These are phyloP conservation scores for Saguinus midas DNA, from an alignment of 2,113 vertebrate genomes.

Conservation along the genomic window DNA sequence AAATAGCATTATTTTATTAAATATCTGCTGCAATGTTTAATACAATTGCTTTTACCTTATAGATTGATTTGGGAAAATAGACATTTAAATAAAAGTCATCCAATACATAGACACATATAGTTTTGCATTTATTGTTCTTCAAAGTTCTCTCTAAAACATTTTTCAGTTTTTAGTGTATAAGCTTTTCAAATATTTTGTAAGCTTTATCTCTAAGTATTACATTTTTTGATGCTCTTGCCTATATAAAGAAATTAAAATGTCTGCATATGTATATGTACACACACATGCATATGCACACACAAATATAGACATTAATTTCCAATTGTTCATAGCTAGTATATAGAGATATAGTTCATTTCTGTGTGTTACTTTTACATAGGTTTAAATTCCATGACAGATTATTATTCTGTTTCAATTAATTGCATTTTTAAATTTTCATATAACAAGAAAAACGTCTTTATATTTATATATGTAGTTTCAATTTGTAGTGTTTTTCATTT, in stretches of 20 bases:
- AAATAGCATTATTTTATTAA: background rate
- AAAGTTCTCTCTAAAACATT: background rate
- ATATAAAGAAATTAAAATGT: background rate
- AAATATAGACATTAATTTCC: background rate
- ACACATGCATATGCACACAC: background rate
- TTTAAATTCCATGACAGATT: background rate
- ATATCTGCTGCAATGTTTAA: background rate
- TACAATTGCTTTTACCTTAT: background rate
- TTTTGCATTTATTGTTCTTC: background rate
- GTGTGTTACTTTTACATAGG: background rate
- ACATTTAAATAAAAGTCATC: background rate
- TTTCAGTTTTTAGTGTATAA: background rate
- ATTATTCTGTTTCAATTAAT: background rate
- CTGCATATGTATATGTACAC: too few relatives aligned
- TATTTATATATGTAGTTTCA: background rate
- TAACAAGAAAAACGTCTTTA: background rate
- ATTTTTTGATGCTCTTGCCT: background rate
- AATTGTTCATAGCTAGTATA: background rate
- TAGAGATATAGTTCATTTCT: background rate
- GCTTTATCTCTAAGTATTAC: background rate
- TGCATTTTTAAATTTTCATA: background rate
- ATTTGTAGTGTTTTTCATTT: background rate
- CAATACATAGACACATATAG: background rate
- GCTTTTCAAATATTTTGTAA: background rate
- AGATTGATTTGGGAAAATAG: background rate